Conservation (phyloP, 1,140 invertebrate species). For the Achatina immaculata region DNA sequence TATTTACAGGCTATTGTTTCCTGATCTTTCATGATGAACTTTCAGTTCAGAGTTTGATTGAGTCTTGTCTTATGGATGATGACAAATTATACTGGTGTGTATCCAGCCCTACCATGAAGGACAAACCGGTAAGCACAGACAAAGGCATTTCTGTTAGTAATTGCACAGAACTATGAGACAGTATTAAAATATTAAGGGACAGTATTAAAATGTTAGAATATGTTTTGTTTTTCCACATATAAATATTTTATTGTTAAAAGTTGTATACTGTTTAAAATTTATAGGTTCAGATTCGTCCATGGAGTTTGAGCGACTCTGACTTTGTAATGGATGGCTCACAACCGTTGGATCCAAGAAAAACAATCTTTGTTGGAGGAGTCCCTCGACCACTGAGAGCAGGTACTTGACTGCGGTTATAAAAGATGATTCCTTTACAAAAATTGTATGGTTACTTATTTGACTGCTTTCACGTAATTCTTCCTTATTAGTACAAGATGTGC, state of each 20-base stretch:
- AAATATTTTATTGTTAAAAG: not conserved
- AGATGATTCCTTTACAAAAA: too few relatives aligned
- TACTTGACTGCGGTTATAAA: conserved; percentile 66
- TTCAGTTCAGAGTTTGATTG: conserved; percentile 96
- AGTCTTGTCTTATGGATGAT: conserved; percentile 97
- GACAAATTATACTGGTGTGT: conserved; percentile 98
- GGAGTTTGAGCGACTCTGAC: conserved; percentile 97
- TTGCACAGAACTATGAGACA: not conserved
- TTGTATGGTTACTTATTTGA: too few relatives aligned
- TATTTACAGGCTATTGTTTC: conserved; percentile 76
- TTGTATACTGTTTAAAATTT: not conserved
- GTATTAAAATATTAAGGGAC: not conserved
- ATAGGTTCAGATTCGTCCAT: conserved; percentile 96
- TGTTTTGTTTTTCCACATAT: too few relatives aligned
- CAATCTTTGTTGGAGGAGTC: conserved; percentile 99
- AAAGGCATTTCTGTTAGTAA: not conserved
- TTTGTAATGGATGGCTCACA: conserved; percentile 98
- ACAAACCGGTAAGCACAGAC: conserved; percentile 83
- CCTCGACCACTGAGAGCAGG: conserved; percentile 96
- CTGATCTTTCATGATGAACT: conserved; percentile 89
- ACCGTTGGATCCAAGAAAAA: conserved; percentile 97
- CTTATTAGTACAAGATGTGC: too few relatives aligned
- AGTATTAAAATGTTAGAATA: too few relatives aligned
- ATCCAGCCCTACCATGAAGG: conserved; percentile 98
- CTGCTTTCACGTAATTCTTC: too few relatives aligned